Conservation (phyloP, 2,888 invertebrate genomes). For the Xestia ashworthii region DNA sequence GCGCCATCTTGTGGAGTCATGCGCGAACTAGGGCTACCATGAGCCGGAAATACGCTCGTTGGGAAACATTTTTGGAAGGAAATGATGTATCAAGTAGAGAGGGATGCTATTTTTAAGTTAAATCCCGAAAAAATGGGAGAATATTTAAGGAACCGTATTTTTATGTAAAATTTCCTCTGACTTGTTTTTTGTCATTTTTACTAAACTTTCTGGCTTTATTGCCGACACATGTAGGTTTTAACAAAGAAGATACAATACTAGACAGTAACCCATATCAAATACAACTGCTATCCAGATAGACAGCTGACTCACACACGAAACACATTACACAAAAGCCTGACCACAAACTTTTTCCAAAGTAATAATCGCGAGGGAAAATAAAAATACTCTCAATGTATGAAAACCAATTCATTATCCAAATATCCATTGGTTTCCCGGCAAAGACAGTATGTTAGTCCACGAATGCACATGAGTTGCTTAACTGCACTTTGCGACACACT, state of each 20-base stretch:
- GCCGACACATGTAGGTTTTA: background rate
- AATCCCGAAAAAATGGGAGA: constrained; percentile 8
- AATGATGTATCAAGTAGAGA: constrained; percentile 55
- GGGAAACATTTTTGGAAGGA: constrained; percentile 63
- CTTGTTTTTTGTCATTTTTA: background rate
- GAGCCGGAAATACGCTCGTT: constrained; percentile 56
- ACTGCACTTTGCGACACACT: constrained; percentile 58
- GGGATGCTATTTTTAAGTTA: constrained; percentile 34
- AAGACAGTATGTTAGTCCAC: constrained; percentile 57
- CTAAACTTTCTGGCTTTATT: background rate
- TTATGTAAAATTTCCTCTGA: background rate
- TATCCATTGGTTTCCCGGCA: constrained; percentile 55
- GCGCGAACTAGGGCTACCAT: constrained; percentile 53
- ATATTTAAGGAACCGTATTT: background rate
- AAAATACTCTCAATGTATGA: constrained; percentile 13
- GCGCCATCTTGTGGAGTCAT: constrained; percentile 73
- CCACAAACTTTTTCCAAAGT: background rate
- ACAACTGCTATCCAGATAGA: constrained; percentile 9
- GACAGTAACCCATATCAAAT: constrained; percentile 1
- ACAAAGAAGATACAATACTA: background rate
- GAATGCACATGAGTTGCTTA: constrained; percentile 66
- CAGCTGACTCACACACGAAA: constrained; percentile 4
- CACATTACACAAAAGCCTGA: background rate
- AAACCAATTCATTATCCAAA: constrained; percentile 56
- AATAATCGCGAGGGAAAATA: background rate